Evolutionary conservation across 2,888 invertebrate species (phyloP).

Genomic region (Drosophila pseudotalamancana): DNA sequence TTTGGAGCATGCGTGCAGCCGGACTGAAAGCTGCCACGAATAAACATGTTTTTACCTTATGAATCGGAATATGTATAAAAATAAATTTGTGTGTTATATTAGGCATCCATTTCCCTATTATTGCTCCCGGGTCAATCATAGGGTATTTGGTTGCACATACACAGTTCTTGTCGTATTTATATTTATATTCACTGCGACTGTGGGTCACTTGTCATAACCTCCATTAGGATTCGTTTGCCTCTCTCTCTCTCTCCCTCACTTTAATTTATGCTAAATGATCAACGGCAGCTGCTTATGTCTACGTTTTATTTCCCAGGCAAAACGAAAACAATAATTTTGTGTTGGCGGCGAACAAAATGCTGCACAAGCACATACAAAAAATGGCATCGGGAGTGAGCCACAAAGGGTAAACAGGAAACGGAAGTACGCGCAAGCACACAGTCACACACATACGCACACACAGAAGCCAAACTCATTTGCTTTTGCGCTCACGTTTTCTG

Average conservation of each 20-base stretch:
- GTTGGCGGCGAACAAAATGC: slow-evolving; percentile 43
- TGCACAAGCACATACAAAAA: slow-evolving; percentile 66
- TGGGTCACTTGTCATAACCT: slow-evolving; percentile 39
- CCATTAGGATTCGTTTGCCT: slow-evolving; percentile 58
- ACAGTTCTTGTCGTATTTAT: not conserved
- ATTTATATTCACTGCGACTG: slow-evolving; percentile 7
- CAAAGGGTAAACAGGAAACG: slow-evolving; percentile 72
- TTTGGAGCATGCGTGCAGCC: slow-evolving; percentile 17
- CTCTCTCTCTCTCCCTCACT: not conserved
- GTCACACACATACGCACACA: slow-evolving; percentile 11
- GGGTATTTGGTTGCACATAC: not conserved
- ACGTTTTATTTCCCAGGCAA: slow-evolving; percentile 72
- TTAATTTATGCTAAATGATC: slow-evolving; percentile 75
- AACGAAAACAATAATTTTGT: slow-evolving; percentile 76
- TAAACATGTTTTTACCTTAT: not conserved
- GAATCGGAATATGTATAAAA: too few species aligned
- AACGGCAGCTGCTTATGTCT: slow-evolving; percentile 71
- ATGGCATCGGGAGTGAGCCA: slow-evolving; percentile 34
- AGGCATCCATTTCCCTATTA: too few species aligned
- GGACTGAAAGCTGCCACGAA: not conserved
- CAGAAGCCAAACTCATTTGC: slow-evolving; percentile 65
- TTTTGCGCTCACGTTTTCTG: slow-evolving; percentile 71
- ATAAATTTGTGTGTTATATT: too few species aligned
- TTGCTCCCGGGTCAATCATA: rapidly evolving
- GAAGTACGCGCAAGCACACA: slow-evolving; percentile 51